Evolutionary conservation across 2,888 invertebrate genomes (phyloP).

Genomic region (Hirtodrosophila duncani): DNA sequence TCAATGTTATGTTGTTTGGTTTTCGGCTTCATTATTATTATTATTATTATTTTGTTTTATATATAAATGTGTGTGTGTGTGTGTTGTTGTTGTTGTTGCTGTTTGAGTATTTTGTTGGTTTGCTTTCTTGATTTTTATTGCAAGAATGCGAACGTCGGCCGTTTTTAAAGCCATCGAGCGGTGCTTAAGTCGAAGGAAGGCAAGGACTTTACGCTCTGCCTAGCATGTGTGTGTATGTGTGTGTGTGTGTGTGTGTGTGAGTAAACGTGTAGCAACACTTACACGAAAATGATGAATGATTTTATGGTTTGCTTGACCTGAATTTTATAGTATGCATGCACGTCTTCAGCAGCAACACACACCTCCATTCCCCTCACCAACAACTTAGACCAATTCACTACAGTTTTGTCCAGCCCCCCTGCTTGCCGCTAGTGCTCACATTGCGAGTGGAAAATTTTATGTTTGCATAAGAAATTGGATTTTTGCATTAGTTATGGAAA

Average conservation of each 20-base stretch:
- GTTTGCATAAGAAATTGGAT: slow-evolving; percentile 77
- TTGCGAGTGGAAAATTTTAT: slow-evolving; percentile 74
- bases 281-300: slow-evolving; percentile 77
- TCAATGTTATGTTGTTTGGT: slow-evolving; percentile 35
- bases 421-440: slow-evolving; percentile 14
- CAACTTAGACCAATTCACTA: not conserved
- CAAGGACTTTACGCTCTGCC: slow-evolving; percentile 32
- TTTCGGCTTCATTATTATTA: slow-evolving; percentile 57
- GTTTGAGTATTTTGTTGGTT: slow-evolving; percentile 43
- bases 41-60: slow-evolving; percentile 62
- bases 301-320: slow-evolving; percentile 77
- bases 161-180: slow-evolving; percentile 71
- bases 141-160: slow-evolving; percentile 72
- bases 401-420: slow-evolving; percentile 11
- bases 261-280: slow-evolving; percentile 61
- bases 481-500: slow-evolving; percentile 78
- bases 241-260: slow-evolving; percentile 31
- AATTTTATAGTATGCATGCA: slow-evolving; percentile 73
- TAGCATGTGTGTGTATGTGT: slow-evolving; percentile 1
- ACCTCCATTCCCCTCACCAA: not conserved
- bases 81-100: slow-evolving; percentile 14
- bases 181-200: too few species aligned
- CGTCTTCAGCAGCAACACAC: slow-evolving; percentile 6
- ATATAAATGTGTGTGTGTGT: slow-evolving; percentile 21
- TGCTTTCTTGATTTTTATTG: slow-evolving; percentile 71